phyloP scores from a whole-genome alignment of 1,140 invertebrate genomes.

The Onthophagus taurus region DNA sequence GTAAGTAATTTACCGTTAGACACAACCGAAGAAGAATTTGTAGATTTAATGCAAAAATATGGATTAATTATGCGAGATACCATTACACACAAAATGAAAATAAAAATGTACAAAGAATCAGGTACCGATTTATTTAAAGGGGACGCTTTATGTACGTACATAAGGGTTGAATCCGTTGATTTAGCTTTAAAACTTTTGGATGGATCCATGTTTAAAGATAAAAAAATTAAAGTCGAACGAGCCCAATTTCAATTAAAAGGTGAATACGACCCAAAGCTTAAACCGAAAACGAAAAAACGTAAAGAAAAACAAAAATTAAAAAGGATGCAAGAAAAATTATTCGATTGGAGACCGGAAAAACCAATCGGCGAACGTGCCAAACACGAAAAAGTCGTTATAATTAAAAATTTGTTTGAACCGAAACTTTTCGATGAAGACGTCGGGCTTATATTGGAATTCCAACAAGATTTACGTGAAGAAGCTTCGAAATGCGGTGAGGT shows the following conservation, averaged over 20 bases:
- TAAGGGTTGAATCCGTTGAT: conserved; percentile 93
- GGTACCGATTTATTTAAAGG: conserved; percentile 83
- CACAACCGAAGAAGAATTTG: conserved; percentile 81
- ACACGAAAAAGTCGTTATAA: conserved; percentile 83
- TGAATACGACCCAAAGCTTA: conserved; percentile 84
- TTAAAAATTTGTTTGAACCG: conserved; percentile 91
- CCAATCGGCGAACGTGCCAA: conserved; percentile 72
- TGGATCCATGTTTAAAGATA: conserved; percentile 65
- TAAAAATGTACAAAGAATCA: conserved; percentile 87
- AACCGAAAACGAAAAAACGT: conserved; percentile 85
- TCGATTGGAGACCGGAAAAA: conserved; percentile 95
- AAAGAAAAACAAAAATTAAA: conserved; percentile 86
- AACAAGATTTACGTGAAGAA: conserved; percentile 83
- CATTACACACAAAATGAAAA: conserved; percentile 73
- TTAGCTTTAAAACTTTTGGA: conserved; percentile 89
- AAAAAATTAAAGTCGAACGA: conserved; percentile 78
- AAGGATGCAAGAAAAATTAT: conserved; percentile 89
- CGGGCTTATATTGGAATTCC: conserved; percentile 79
- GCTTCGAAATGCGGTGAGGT: conserved; percentile 88
- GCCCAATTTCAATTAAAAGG: conserved; percentile 96
- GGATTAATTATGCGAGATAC: conserved; percentile 90
- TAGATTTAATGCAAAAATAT: conserved; percentile 90
- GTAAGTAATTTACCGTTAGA: conserved; percentile 86
- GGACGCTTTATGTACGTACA: conserved; percentile 94
- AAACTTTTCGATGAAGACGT: conserved; percentile 86